These are phyloP conservation scores for Metalampra italica DNA, from an alignment of 2,888 invertebrate genomes.

Conservation along the genomic window DNA sequence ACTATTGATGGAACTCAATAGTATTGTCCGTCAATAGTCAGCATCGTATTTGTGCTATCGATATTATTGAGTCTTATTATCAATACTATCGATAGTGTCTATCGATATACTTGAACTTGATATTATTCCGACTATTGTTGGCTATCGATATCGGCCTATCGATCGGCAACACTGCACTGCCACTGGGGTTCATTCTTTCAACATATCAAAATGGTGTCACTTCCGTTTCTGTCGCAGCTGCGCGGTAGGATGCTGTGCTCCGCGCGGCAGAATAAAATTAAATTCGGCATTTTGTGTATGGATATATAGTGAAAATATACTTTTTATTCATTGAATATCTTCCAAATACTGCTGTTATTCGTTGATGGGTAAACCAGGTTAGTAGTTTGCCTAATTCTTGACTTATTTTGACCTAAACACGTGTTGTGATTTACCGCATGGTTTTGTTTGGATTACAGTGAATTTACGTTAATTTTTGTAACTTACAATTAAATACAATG, in stretches of 20 bases:
- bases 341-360: conserved; percentile 16
- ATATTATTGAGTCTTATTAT: too few relatives aligned
- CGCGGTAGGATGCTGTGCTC: conserved; percentile 50
- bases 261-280: conserved; percentile 46
- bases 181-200: too few relatives aligned
- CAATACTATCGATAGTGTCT: too few relatives aligned
- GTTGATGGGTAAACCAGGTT: conserved; percentile 67
- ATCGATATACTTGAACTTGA: too few relatives aligned
- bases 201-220: conserved; percentile 52
- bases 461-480: background rate
- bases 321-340: conserved; percentile 4
- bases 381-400: conserved; percentile 23
- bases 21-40: too few relatives aligned
- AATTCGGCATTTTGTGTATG: conserved; percentile 47
- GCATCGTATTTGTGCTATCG: too few relatives aligned
- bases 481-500: background rate
- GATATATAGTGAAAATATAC: conserved; percentile 39
- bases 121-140: too few relatives aligned
- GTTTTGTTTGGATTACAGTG: conserved; percentile 11
- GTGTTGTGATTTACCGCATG: conserved; percentile 35
- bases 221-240: conserved; percentile 45
- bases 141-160: too few relatives aligned
- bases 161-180: conserved; percentile 7
- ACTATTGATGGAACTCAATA: too few relatives aligned
- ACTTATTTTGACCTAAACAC: conserved; percentile 3